Evolutionary conservation across 2,113 vertebrate genomes (phyloP).

Genomic region (Cyanoderma ruficeps): DNA sequence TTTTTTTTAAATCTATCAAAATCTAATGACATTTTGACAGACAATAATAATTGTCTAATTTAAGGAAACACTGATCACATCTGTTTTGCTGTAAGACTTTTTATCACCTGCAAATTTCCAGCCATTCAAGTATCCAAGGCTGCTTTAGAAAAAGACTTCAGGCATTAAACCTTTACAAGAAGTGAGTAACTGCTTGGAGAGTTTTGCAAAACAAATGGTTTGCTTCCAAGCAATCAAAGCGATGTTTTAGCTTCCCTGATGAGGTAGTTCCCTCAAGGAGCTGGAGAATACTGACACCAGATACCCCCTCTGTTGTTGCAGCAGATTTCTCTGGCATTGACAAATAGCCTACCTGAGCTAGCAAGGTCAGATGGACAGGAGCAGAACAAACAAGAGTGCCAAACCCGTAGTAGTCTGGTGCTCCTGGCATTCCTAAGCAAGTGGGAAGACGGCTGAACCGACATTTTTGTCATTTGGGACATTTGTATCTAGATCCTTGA

Average conservation of each 20-base stretch:
- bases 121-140: not conserved
- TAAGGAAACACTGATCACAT: constrained; percentile 17
- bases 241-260: not conserved
- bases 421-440: not conserved
- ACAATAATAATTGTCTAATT: constrained; percentile 12
- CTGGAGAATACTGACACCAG: constrained; percentile 33
- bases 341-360: constrained; percentile 15
- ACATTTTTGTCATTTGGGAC: not conserved
- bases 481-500: not conserved
- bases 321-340: constrained; percentile 32
- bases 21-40: constrained; percentile 19
- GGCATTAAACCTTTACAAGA: constrained; percentile 41
- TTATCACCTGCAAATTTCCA: constrained; percentile 25
- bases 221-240: constrained; percentile 6
- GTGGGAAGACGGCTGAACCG: not conserved
- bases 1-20: constrained; percentile 4
- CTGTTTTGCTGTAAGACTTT: constrained; percentile 23
- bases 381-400: constrained; percentile 17
- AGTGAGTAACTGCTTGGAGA: constrained; percentile 30
- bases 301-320: constrained; percentile 37
- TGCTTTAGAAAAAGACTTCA: not conserved
- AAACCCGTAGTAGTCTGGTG: not conserved
- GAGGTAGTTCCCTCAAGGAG: constrained; percentile 32
- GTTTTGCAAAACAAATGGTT: constrained; percentile 25
- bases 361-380: constrained; percentile 42